Evolutionary conservation across 2,797 vertebrate genomes (phyloP), one percentile per base, ranked within the genome.

Genomic region (Cygnus olor): DNA sequence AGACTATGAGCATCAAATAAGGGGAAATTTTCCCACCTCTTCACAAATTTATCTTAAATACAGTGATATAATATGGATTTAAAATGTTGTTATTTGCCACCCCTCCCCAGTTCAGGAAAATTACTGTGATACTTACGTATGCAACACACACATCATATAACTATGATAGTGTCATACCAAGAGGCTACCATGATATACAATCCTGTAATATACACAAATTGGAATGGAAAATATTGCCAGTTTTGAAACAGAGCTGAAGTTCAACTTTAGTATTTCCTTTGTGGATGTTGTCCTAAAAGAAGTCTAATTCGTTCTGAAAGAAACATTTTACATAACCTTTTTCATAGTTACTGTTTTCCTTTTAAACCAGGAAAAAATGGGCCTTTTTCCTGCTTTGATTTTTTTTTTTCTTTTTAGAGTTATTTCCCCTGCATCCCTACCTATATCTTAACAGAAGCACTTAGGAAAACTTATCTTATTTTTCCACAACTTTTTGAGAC

Each of bases 361-460:
- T 93, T 93, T 42, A 83, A 27, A 32, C 30, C 63, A 42, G 32
- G 38, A 42, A 85, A 83, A 88, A 83, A 72, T 17, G 4, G 61
- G 11, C 1, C 5, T 79, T 84, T 82, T 11, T 8, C 30, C 30
- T 7, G 0, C 34, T 84, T 80, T 80, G 5, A 12, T 61, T 69
- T 53, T 53, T 7, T 8, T 25, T 40, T 56, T 11, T 38, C 0
- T 27, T 63, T 80, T 72, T 45, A 36, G 32, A 77, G 17, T 63
- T 2, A 0, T 47, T 80, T 76, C 6, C 2, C 2, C 6, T 38
- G 7, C 10, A 64, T 69, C 2, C 2, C 73, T 11, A 69, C 13
- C 17, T 32, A 65, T n/a, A 30, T n/a, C n/a, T 77, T 27, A 70
- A 38, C 3, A 81, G 84, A 70, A 44, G 3, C 5, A 68, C 18